Evolutionary conservation across 2,797 vertebrate genomes (phyloP), one percentile per base, ranked within the genome.

Genomic region (Galagoides demidoff): DNA sequence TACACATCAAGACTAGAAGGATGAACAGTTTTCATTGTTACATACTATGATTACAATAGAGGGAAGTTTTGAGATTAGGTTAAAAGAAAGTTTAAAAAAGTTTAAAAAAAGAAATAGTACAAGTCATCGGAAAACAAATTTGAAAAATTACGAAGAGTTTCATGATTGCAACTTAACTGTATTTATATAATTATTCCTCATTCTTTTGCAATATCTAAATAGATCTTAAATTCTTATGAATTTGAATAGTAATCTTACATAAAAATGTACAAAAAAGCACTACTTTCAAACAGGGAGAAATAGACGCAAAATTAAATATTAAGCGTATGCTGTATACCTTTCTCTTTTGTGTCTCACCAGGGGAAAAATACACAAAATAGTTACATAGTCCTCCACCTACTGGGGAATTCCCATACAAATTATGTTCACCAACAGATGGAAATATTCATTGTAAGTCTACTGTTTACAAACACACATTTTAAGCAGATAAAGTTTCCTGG

Each of bases 331-430:
- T 97, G 95, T 34, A 70, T 87, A 89, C 93, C 43, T 25, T 95
- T 95, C 93, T 96, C 94, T 87, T 97, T 59, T 94, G 90, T 92
- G 93, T 96, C 96, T 97, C 97, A 93, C 86, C 19, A 93, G 94
- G 95, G 94, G 94, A 95, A 97, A 74, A 95, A 96, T 70, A 70
- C 2, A 29, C 90, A 96, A 88, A 79, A 68, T 95, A 87, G 78
- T 90, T 93, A 79, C 89, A 68, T 63, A 91, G 82, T 79, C 71
- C 93, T 93, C 55, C 82, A 96, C 96, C 89, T 91, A 93, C 66
- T 22, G 71, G 25, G 77, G 88, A 97, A 96, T 97, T 94, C 61
- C 95, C 85, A 86, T 77, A 61, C 73, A 97, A 87, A 88, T 57
- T 64, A 92, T 87, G 94, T 66, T 90, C 89, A 84, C 83, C 37